phyloP scores from a whole-genome alignment of 2,888 invertebrate genomes.

The Chrysolina americana region DNA sequence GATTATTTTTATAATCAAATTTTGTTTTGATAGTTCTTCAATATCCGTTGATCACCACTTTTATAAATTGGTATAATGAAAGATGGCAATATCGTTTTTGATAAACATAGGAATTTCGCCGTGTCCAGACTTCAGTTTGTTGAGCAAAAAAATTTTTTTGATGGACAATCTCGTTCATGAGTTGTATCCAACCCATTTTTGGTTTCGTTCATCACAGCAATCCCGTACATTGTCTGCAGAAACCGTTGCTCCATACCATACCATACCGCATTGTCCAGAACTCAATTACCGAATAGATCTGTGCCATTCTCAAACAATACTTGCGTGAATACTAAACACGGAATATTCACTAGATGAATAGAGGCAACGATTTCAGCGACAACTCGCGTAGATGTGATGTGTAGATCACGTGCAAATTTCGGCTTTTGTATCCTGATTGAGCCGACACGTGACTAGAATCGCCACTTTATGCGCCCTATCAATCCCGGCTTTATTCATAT shows the following conservation, averaged over 20 bases:
- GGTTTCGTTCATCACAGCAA: not conserved
- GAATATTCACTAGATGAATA: slow-evolving; percentile 57
- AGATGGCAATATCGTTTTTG: no score
- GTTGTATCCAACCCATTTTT: not conserved
- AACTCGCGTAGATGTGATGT: slow-evolving; percentile 61
- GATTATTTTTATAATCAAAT: no score
- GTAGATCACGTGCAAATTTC: slow-evolving; percentile 69
- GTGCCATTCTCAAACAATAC: slow-evolving; percentile 54
- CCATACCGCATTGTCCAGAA: slow-evolving; percentile 45
- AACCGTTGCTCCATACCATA: slow-evolving; percentile 10
- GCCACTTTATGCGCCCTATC: slow-evolving; percentile 58
- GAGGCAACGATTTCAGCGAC: slow-evolving; percentile 52
- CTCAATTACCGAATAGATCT: slow-evolving; percentile 55
- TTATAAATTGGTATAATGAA: no score
- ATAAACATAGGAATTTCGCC: no score
- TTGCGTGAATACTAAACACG: slow-evolving; percentile 57
- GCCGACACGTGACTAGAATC: slow-evolving; percentile 64
- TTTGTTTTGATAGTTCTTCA: no score
- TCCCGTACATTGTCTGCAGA: no score
- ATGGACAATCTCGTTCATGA: no score
- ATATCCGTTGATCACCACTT: no score
- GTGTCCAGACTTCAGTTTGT: no score
- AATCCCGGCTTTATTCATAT: slow-evolving; percentile 59
- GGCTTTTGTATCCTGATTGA: slow-evolving; percentile 68
- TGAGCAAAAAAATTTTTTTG: no score